These are phyloP conservation scores for Crotophaga sulcirostris DNA, from an alignment of 2,113 vertebrate genomes.

Conservation along the genomic window DNA sequence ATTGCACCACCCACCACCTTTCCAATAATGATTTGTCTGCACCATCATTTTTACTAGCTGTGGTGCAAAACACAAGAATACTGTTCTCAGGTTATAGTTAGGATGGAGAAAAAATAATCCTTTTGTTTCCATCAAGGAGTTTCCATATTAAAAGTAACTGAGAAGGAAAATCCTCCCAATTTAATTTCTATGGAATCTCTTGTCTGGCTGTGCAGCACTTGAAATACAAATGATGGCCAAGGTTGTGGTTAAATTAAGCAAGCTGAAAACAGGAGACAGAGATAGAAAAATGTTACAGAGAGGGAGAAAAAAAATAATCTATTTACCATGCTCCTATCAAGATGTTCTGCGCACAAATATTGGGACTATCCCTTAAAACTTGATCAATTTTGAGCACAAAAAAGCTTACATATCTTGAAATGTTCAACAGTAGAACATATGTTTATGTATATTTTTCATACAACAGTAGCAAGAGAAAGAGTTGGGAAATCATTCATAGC, in stretches of 20 bases:
- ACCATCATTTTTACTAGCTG: neutral
- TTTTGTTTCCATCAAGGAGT: neutral
- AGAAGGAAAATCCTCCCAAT: neutral
- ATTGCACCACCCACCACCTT: neutral
- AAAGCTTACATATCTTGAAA: neutral
- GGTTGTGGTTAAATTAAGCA: neutral
- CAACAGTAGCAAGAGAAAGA: slow-evolving; percentile 33
- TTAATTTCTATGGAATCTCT: neutral
- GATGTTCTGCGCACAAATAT: neutral
- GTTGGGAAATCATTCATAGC: neutral
- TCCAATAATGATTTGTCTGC: neutral
- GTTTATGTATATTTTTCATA: neutral
- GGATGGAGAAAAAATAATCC: neutral
- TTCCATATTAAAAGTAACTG: neutral
- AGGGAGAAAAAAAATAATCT: neutral
- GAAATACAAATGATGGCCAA: neutral
- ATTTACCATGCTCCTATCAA: neutral
- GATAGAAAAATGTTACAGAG: neutral
- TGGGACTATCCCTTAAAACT: neutral
- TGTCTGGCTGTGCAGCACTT: neutral
- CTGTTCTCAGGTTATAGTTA: neutral
- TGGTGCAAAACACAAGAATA: neutral
- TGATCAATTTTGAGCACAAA: neutral
- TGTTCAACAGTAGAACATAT: neutral
- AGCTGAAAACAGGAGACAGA: neutral